Evolutionary conservation across 2,888 invertebrate species (phyloP), one percentile per base, ranked within the genome.

Genomic region (Acrobasis repandana): DNA sequence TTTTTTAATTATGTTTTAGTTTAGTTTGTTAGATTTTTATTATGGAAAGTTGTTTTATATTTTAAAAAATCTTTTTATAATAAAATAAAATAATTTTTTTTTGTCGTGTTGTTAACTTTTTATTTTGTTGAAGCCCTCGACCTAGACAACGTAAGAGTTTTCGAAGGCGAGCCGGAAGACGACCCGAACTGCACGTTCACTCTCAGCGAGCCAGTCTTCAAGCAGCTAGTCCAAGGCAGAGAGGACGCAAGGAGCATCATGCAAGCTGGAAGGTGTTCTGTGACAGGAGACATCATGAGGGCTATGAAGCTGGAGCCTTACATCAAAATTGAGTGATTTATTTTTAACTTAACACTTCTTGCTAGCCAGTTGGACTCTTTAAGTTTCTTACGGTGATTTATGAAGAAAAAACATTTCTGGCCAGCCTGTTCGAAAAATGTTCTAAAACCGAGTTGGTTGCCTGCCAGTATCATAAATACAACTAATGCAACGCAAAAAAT

Each of bases 231-330:
- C 43, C 73, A 72, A 9, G 92, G 93, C 1, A 77, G 82, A 38
- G 90, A 91, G 58, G 86, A 89, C 47, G 71, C 92, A 0, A 70
- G 90, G 14, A 77, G 78, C 62, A 87, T 92, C 66, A 86, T 92
- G 80, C 91, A 92, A 61, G 89, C 92, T 0, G 93, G 93, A 0
- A 73, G 88, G 18, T 93, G 93, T 63, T 92, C 92, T 2, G 92
- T 92, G 70, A 93, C 92, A 0, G 93, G 93, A 2, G 91, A 93
- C 72, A 83, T 93, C 73, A 92, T 92, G 92, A 75, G 91, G 46
- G 93, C 92, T 4, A 93, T 93, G 93, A 85, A 92, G 71, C 81
- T 93, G 63, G 93, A 93, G 74, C 92, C 91, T 47, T 92, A 89
- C 73, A 87, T 92, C 50, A 88, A 83, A 62, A 60, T 90, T 10